These are phyloP conservation scores for Cheilosia urbana DNA, from an alignment of 2,888 invertebrate genomes.

Conservation along the genomic window DNA sequence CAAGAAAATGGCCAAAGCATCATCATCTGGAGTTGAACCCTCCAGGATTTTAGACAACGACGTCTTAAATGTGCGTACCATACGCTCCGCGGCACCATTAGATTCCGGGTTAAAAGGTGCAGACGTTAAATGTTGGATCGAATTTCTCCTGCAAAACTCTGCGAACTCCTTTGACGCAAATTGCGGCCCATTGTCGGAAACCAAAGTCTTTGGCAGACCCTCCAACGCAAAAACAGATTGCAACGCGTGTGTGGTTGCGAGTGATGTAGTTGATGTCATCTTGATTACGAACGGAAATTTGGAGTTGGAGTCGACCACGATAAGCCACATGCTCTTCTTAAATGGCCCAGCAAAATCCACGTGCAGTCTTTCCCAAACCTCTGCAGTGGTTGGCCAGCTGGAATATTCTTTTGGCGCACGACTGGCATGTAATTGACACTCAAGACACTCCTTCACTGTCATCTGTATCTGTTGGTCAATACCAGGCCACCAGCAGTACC, in stretches of 20 bases:
- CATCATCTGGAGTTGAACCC: slow-evolving; percentile 1
- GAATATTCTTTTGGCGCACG: slow-evolving; percentile 7
- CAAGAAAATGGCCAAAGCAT: slow-evolving; percentile 16
- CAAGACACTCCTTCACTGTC: slow-evolving; percentile 15
- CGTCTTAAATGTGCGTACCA: slow-evolving; percentile 29
- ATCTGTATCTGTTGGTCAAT: not conserved
- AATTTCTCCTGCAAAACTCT: slow-evolving; percentile 11
- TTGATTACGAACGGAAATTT: too few relatives aligned
- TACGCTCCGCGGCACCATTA: slow-evolving; percentile 7
- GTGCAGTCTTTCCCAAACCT: slow-evolving; percentile 36
- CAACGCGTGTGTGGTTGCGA: too few relatives aligned
- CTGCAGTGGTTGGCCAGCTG: slow-evolving; percentile 21
- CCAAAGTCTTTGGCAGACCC: not conserved
- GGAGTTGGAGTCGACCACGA: too few relatives aligned
- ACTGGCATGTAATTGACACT: not conserved
- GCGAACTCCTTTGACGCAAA: slow-evolving; percentile 11
- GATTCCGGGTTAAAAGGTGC: slow-evolving; percentile 19
- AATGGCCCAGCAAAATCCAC: slow-evolving; percentile 37
- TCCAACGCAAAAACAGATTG: too few relatives aligned
- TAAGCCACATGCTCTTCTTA: not conserved
- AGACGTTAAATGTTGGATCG: slow-evolving; percentile 25
- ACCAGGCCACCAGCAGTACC: not conserved
- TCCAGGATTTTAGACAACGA: slow-evolving; percentile 9
- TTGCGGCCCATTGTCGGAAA: slow-evolving; percentile 8
- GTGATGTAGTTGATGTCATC: too few relatives aligned